Conservation (phyloP, 2,888 invertebrate species). For the Apamea crenata region DNA sequence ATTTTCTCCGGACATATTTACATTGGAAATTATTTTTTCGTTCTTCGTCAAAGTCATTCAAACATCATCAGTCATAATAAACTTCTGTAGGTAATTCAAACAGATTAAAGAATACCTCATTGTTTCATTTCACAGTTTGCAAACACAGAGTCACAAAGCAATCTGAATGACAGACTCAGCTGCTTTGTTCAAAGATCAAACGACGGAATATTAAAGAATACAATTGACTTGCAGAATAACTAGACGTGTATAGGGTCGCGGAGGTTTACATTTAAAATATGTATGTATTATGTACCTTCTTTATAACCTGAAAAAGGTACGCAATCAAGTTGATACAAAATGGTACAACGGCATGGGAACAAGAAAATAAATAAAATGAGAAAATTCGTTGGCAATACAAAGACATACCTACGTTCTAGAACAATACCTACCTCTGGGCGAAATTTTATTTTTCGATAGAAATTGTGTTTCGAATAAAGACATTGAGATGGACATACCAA, state of each 20-base stretch:
- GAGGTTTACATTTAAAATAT: not conserved
- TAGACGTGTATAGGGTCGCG: not conserved
- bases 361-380: not conserved
- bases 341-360: not conserved
- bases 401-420: too few relatives aligned
- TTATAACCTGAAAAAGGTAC: not conserved
- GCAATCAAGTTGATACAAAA: not conserved
- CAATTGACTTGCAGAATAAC: not conserved
- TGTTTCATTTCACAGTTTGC: not conserved
- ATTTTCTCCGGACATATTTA: too few relatives aligned
- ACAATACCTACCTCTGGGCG: not conserved
- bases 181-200: slow-evolving; percentile 6
- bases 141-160: not conserved
- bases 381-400: not conserved
- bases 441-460: not conserved
- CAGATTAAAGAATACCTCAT: not conserved
- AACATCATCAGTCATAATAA: too few relatives aligned
- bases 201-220: slow-evolving; percentile 2
- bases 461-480: not conserved
- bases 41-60: not conserved
- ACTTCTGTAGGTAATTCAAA: not conserved
- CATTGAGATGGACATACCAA: not conserved
- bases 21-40: not conserved
- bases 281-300: not conserved
- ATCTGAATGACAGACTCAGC: not conserved